phyloP scores from a whole-genome alignment of 2,888 invertebrate genomes.

The Epirrhoe tristata region DNA sequence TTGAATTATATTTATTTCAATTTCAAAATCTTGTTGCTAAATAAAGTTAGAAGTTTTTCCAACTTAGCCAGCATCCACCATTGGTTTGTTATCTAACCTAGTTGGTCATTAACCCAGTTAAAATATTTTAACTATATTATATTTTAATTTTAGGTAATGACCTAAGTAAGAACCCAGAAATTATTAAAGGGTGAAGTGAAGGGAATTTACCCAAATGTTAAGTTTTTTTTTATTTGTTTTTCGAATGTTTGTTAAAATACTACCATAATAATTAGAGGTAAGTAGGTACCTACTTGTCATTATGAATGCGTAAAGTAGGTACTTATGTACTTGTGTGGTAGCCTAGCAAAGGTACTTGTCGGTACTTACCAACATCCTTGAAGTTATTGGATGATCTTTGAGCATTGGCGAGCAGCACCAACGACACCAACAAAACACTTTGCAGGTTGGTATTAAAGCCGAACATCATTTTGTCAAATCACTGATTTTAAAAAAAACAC shows the following conservation, averaged over 20 bases:
- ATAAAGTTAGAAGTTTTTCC: constrained; percentile 1
- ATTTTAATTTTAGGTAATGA: no score
- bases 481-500: constrained; percentile 4
- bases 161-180: no score
- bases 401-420: constrained; percentile 76
- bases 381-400: constrained; percentile 72
- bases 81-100: not conserved
- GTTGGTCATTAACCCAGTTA: not conserved
- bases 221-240: no score
- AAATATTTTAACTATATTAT: no score
- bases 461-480: constrained; percentile 63
- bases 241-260: no score
- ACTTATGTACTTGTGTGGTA: not conserved
- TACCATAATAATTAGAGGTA: no score
- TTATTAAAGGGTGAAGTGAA: no score
- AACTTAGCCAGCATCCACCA: not conserved
- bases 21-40: constrained; percentile 5
- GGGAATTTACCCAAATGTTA: no score
- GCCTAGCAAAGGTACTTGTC: not conserved
- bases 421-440: constrained; percentile 72
- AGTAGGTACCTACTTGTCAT: not conserved
- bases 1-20: constrained; percentile 9
- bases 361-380: constrained; percentile 66
- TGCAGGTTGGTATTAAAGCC: constrained; percentile 67
- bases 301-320: not conserved